Base-by-base conservation (phyloP, 2,797 vertebrate species). In the Fringilla coelebs region DNA sequence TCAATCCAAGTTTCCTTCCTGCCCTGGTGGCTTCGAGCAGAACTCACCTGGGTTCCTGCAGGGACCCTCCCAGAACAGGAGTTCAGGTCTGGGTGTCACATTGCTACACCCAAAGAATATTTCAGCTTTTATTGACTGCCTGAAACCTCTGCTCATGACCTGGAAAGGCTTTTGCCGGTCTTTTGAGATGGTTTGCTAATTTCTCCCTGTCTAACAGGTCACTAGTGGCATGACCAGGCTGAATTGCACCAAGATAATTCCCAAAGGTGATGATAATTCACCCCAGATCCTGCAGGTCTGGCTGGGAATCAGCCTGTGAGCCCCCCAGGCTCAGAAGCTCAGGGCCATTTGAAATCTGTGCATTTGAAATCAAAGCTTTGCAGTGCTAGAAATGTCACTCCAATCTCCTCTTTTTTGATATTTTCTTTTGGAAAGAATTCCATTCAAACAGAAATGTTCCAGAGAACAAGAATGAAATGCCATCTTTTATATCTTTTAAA, bases 361-460 rank as follows among this genome's bases (percentile, higher is more conserved):
- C 54, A 11, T 45, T 92, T 70, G 86, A 72, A 97, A 77, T 80
- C 63, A 83, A 95, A 94, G 80, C 62, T 79, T 21, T 63, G 49
- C 90, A 89, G 71, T 26, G 26, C 63, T 65, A 63, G 61, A 88
- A 95, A 87, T 90, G 46, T 63, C 79, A 92, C 3, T 36, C 38
- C 17, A 10, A 75, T 86, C 55, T 70, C 57, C 48, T 73, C 17
- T 54, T 43, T 57, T 76, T 63, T 73, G 52, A 5, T 93, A 52
- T 55, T 91, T 95, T 75, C 75, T 63, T 89, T 32, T 60, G 80
- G 72, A 96, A 93, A 87, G 46, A 79, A 78, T 94, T 86, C 55
- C 61, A 55, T 95, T 96, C 83, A 90, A 88, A 88, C 51, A 66
- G 72, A 90, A 92, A 86, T 32, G 63, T 93, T 95, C 63, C 40